Percentiles rank a stretch among this genome's conserved stretches.
Evolutionary conservation across 2,797 vertebrate genomes (phyloP).

Genomic region (Chaetodon trifasciatus): DNA sequence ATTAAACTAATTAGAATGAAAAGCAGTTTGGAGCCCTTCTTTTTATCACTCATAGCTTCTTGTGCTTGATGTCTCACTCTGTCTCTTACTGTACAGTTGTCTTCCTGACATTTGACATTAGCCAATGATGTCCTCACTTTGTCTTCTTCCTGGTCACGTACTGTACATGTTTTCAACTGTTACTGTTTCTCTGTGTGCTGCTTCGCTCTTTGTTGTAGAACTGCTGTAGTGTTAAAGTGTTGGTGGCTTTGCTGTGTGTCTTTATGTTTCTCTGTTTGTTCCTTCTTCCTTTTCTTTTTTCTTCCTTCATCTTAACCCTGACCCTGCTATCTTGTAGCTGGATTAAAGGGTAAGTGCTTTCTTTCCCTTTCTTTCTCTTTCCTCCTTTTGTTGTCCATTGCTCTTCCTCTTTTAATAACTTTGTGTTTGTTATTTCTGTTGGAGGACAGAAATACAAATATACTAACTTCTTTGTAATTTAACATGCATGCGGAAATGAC

Average conservation of each 20-base stretch:
- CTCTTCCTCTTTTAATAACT: conserved; percentile 68
- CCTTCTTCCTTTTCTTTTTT: conserved; percentile 89
- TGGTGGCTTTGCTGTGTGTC: conserved; percentile 70
- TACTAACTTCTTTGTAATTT: conserved; percentile 84
- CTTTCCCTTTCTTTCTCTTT: conserved; percentile 83
- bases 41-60: conserved; percentile 10
- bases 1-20: too few relatives aligned
- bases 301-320: conserved; percentile 84
- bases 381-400: conserved; percentile 51
- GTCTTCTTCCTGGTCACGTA: conserved; percentile 15
- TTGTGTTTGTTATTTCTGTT: conserved; percentile 77
- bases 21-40: background rate
- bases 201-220: conserved; percentile 57
- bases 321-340: conserved; percentile 94
- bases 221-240: conserved; percentile 54
- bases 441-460: conserved; percentile 80
- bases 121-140: conserved; percentile 4
- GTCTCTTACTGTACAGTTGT: conserved; percentile 3
- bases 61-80: conserved; percentile 18
- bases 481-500: conserved; percentile 87
- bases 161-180: conserved; percentile 16
- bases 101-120: background rate
- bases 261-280: conserved; percentile 80
- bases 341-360: conserved; percentile 93
- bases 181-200: conserved; percentile 48